Base-by-base conservation (phyloP, 2,797 vertebrate genomes). In the Anabacerthia variegaticeps region DNA sequence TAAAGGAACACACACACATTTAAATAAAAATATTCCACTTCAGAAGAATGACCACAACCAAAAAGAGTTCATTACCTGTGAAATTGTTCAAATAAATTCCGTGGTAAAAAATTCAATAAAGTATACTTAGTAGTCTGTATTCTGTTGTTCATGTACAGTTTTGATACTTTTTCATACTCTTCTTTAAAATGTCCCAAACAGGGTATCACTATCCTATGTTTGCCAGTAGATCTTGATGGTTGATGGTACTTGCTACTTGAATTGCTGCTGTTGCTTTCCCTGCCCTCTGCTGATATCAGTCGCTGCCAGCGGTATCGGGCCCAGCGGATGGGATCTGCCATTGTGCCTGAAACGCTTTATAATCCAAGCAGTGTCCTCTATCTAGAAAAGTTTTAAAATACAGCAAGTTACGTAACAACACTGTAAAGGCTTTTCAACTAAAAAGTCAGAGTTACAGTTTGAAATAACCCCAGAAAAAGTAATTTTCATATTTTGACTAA, bases 21-120 rank as follows among this genome's bases (percentile, higher is more conserved):
- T 82, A 69, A 59, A 77, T 27, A 55, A 30, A 74, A 75, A 24
- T 9, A 78, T 69, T 68, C 18, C 2, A 49, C 26, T 77, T 68
- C 28, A 61, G 39, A 66, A 55, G 19, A 75, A 65, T n/a, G 41
- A 78, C 5, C 41, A 59, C n/a, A 55, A 54, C 12, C 19, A 72
- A 52, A 80, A 69, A 73, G 4, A 78, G 24, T 9, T 54, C 14
- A 74, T 94, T 97, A 99, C 99, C 99, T 99, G 98, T 99, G 99
- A 97, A 99, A 99, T 62, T 99, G 99, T 96, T 99, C 98, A 95
- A 99, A 99, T 65, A 99, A 97, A 97, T 99, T 99, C 97, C 98
- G 98, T 71, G 99, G 99, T 95, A 99, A 98, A 97, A 99, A 99
- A 69, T 98, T 99, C 95, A 98, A 86, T 56, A 99, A 75, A 3